Evolutionary conservation across 2,888 invertebrate species (phyloP).

Genomic region (Limnephilus auricula): DNA sequence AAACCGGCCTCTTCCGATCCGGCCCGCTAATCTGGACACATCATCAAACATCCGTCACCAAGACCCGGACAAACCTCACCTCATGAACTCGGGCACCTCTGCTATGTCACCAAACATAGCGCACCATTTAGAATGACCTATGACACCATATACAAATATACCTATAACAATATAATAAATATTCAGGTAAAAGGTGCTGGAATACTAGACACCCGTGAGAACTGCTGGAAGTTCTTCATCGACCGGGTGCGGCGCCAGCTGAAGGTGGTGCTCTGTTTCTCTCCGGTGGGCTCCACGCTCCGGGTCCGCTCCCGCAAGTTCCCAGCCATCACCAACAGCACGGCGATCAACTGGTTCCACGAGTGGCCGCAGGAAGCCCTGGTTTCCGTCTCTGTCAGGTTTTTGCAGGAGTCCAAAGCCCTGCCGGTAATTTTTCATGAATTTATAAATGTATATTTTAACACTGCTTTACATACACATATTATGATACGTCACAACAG

Average conservation of each 20-base stretch:
- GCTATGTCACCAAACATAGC: too few species aligned
- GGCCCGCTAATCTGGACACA: too few species aligned
- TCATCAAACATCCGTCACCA: too few species aligned
- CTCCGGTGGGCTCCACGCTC: slow-evolving; percentile 96
- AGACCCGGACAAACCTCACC: too few species aligned
- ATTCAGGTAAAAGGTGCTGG: slow-evolving; percentile 89
- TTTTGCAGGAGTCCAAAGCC: slow-evolving; percentile 88
- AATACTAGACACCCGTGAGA: slow-evolving; percentile 93
- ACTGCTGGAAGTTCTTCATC: slow-evolving; percentile 98
- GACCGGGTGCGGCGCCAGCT: slow-evolving; percentile 93
- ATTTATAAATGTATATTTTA: slow-evolving; percentile 49
- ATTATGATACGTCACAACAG: not conserved
- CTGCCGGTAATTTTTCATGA: slow-evolving; percentile 81
- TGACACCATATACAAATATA: too few species aligned
- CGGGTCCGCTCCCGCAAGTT: slow-evolving; percentile 95
- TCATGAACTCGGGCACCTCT: too few species aligned
- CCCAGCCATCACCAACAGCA: slow-evolving; percentile 96
- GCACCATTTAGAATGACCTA: too few species aligned
- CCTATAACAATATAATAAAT: not conserved
- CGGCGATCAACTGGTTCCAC: slow-evolving; percentile 98
- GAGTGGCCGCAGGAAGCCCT: slow-evolving; percentile 99
- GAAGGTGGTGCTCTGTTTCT: slow-evolving; percentile 97
- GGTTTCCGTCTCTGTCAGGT: slow-evolving; percentile 93
- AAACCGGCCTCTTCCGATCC: too few species aligned
- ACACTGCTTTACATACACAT: not conserved